Evolutionary conservation across 2,113 vertebrate species (phyloP).

Genomic region (Campylomormyrus tamandua): DNA sequence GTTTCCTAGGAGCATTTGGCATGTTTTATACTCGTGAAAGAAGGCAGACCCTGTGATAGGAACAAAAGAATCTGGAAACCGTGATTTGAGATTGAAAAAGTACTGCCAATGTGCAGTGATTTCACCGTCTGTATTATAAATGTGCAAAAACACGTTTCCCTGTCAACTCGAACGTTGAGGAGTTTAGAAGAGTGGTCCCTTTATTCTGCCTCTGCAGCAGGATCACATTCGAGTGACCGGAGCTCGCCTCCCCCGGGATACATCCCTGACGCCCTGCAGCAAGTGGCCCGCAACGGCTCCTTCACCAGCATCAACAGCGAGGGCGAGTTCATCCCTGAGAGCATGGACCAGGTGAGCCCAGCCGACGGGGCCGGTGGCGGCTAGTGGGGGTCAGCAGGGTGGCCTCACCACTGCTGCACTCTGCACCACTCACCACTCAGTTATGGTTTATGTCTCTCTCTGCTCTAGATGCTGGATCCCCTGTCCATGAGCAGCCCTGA

Average conservation of each 20-base stretch:
- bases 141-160: background rate
- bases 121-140: background rate
- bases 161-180: background rate
- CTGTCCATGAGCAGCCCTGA: slow-evolving; percentile 96
- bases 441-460: background rate
- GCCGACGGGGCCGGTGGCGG: background rate
- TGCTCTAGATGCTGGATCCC: slow-evolving; percentile 89
- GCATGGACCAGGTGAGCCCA: slow-evolving; percentile 88
- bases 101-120: background rate
- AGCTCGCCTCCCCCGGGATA: slow-evolving; percentile 96
- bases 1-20: background rate
- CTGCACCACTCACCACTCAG: too few relatives aligned
- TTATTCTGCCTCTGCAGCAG: slow-evolving; percentile 42
- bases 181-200: background rate
- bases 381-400: background rate
- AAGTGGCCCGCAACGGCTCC: slow-evolving; percentile 91
- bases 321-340: slow-evolving; percentile 97
- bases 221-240: slow-evolving; percentile 78
- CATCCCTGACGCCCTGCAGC: slow-evolving; percentile 93
- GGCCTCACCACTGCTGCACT: background rate
- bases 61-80: background rate
- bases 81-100: background rate
- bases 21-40: background rate
- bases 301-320: slow-evolving; percentile 99
- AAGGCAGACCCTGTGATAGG: background rate